These are phyloP conservation scores for Ranitomeya variabilis DNA, from an alignment of 2,113 vertebrate species.

Conservation along the genomic window DNA sequence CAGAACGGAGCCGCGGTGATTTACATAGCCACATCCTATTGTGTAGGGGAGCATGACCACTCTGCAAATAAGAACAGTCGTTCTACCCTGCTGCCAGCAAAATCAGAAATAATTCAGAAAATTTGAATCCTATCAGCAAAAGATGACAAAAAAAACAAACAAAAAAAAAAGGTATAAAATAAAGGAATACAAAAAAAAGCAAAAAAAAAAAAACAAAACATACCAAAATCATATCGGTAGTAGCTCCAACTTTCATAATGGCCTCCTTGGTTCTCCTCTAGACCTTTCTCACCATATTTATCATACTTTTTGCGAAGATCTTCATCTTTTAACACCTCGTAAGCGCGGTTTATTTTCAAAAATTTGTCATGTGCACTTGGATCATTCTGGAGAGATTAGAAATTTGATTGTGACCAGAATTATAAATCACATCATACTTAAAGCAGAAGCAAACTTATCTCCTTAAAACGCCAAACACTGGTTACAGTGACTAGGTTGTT, in stretches of 20 bases:
- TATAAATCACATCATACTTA: neutral
- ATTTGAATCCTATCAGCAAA: neutral
- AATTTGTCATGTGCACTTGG: constrained; percentile 90
- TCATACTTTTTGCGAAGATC: constrained; percentile 97
- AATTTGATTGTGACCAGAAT: neutral
- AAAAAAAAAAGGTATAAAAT: neutral
- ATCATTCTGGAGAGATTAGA: constrained; percentile 77
- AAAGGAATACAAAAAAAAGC: too few relatives aligned
- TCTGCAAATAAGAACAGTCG: neutral
- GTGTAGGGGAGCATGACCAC: neutral
- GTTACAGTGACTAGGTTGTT: too few relatives aligned
- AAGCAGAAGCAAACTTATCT: neutral
- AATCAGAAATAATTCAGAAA: neutral
- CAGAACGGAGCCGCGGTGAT: neutral
- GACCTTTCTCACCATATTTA: constrained; percentile 95
- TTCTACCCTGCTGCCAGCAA: neutral
- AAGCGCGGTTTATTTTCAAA: constrained; percentile 92
- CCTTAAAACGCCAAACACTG: neutral
- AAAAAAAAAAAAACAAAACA: constrained; percentile 54
- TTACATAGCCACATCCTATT: constrained; percentile 16
- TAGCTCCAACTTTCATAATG: constrained; percentile 97
- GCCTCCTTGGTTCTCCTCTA: constrained; percentile 86
- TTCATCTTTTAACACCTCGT: constrained; percentile 97
- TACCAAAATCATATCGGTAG: constrained; percentile 96
- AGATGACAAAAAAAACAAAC: neutral